Base-by-base conservation (phyloP, 1,140 invertebrate species). In the Drosophila carrolli region DNA sequence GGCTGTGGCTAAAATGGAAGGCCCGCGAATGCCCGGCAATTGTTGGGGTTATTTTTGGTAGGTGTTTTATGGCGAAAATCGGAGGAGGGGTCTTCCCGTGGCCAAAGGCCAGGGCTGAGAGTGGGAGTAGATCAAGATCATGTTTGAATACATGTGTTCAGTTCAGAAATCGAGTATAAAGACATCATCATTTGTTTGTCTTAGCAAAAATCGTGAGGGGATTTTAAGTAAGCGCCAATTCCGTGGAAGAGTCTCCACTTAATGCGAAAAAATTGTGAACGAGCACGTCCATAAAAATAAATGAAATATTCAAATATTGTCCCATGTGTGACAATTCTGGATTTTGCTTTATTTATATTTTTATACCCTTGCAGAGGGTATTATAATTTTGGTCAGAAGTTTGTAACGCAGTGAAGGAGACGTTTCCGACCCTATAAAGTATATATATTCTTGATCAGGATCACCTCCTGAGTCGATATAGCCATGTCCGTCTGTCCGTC, bases 51-150 rank as follows among this genome's bases (percentile, higher is more conserved):
- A 71, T 82, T 78, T 77, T 57, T 51, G 55, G 73, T 37, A 32
- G 40, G 65, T 51, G 47, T 81, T 80, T 78, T 66, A 86, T 78
- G 78, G 57, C 53, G 23, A 38, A 65, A 63, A 74, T 40, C 23
- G n/a, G 16, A n/a, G 62, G 14, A 9, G 5, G 0, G 29, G 5
- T 6, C 11, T 11, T 0, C 23, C 55, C 16, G 10, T 54, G 23
- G 16, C 38, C 57, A 75, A 82, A 78, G 81, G 81, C 82, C 81
- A 86, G 74, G 81, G 78, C 71, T 81, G 48, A 66, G 75, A 66
- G 56, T 43, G 58, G 58, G 38, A 72, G 58, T 82, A 68, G 65
- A 75, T 85, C 82, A 88, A 85, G 79, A 76, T 81, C 76, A 79
- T 41, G 51, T 37, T 35, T 27, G n/a, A 40, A 19, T 53, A 10